A percentile compares a stretch with the other conserved stretches of the same genome.
Conservation (phyloP, 2,797 vertebrate species). For the Pseudopleuronectes americanus region DNA sequence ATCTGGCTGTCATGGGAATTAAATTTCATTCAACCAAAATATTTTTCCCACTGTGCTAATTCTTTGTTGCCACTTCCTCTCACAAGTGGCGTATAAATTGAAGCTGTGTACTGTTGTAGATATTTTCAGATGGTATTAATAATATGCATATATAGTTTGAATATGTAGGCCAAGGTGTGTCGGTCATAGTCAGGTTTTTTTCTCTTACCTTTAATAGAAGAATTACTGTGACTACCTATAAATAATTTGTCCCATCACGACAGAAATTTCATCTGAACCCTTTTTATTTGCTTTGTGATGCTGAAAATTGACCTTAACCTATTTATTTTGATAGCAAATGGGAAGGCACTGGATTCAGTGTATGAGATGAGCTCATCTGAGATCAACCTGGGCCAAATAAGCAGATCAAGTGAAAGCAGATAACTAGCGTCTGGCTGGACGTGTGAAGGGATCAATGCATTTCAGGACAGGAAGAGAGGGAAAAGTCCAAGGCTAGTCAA, state of each 20-base stretch:
- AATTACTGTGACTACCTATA: background rate
- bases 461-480: slow-evolving; percentile 67
- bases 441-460: slow-evolving; percentile 75
- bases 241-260: slow-evolving; percentile 6
- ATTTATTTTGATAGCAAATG: slow-evolving; percentile 52
- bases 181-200: background rate
- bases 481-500: slow-evolving; percentile 56
- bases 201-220: background rate
- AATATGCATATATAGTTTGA: no score
- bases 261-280: slow-evolving; percentile 34
- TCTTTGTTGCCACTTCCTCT: slow-evolving; percentile 27
- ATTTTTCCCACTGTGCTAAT: slow-evolving; percentile 18
- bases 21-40: slow-evolving; percentile 76
- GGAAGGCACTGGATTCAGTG: slow-evolving; percentile 46
- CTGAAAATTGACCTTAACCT: slow-evolving; percentile 54
- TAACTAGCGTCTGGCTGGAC: slow-evolving; percentile 69
- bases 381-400: slow-evolving; percentile 75
- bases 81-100: slow-evolving; percentile 12
- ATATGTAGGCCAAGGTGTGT: background rate
- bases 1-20: slow-evolving; percentile 80
- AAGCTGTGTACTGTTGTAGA: slow-evolving; percentile 33
- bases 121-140: slow-evolving; percentile 6
- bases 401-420: slow-evolving; percentile 75
- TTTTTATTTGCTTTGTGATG: slow-evolving; percentile 54
- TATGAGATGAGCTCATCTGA: slow-evolving; percentile 68